Conservation (phyloP, 2,888 invertebrate genomes). For the Muschampia plurimacula region DNA sequence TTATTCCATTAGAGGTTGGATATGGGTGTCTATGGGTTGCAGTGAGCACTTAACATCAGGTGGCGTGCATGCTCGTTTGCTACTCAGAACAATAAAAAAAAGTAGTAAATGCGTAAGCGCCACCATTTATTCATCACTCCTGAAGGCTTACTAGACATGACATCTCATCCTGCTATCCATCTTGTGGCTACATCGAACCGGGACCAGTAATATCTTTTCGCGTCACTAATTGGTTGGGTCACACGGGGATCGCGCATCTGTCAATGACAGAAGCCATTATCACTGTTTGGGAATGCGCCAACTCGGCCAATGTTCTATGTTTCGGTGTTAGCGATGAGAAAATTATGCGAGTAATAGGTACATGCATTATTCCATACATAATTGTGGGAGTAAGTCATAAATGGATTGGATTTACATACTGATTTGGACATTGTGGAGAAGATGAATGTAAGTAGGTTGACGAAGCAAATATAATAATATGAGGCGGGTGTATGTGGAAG, state of each 20-base stretch:
- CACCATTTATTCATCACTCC: neutral
- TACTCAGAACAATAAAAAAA: too few species aligned
- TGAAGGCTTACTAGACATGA: slow-evolving; percentile 22
- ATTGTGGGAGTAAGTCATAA: neutral
- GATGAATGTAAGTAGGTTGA: too few species aligned
- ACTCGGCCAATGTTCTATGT: slow-evolving; percentile 35
- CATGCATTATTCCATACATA: neutral
- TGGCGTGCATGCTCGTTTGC: too few species aligned
- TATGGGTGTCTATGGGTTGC: too few species aligned
- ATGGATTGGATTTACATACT: neutral
- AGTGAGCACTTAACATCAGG: too few species aligned
- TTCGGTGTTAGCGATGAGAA: slow-evolving; percentile 30
- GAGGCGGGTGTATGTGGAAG: too few species aligned
- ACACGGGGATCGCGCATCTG: slow-evolving; percentile 45
- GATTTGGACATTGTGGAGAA: too few species aligned
- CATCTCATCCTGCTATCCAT: slow-evolving; percentile 23
- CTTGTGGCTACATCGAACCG: slow-evolving; percentile 25
- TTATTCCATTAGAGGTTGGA: too few species aligned
- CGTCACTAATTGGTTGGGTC: slow-evolving; percentile 35
- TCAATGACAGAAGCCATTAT: slow-evolving; percentile 50
- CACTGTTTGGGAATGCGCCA: slow-evolving; percentile 36
- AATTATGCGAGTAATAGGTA: slow-evolving; percentile 7
- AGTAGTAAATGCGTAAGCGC: neutral
- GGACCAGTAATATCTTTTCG: slow-evolving; percentile 18
- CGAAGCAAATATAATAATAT: too few species aligned